A percentile compares a stretch with the other conserved stretches of the same genome.
These are phyloP conservation scores for Tokudaia muenninki DNA, from an alignment of 2,797 vertebrate species.

Conservation along the genomic window DNA sequence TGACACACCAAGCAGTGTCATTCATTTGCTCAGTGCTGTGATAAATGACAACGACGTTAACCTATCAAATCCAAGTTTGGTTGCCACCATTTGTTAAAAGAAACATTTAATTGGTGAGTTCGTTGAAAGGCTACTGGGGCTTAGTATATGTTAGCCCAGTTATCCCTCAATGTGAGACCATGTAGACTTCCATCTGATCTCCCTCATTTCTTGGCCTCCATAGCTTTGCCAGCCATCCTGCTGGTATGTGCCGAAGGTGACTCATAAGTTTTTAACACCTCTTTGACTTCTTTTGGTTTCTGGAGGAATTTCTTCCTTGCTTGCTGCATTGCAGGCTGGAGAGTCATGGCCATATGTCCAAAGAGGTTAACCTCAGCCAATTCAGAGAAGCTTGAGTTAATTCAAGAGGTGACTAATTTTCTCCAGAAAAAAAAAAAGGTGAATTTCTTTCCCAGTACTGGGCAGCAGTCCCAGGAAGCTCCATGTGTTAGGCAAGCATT, in stretches of 20 bases:
- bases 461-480: not conserved
- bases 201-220: constrained; percentile 28
- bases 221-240: not conserved
- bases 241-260: constrained; percentile 56
- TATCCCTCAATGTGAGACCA: not conserved
- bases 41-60: constrained; percentile 11
- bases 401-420: constrained; percentile 19
- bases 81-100: constrained; percentile 5
- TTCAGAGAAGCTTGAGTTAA: not conserved
- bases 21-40: not conserved
- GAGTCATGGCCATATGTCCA: not conserved
- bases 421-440: not conserved
- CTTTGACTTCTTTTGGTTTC: constrained; percentile 48
- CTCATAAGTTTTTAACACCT: constrained; percentile 46
- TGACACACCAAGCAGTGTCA: not conserved
- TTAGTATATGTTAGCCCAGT: constrained; percentile 25
- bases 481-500: not conserved
- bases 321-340: not conserved
- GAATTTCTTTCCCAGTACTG: not conserved
- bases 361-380: not conserved
- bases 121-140: constrained; percentile 27
- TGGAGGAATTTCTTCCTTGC: not conserved
- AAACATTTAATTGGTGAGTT: constrained; percentile 42
- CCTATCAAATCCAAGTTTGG: constrained; percentile 8
- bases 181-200: constrained; percentile 2